A percentile compares a stretch with the other conserved stretches of the same genome.
These are phyloP conservation scores for Garra rufa DNA, from an alignment of 2,113 vertebrate species.

Conservation along the genomic window DNA sequence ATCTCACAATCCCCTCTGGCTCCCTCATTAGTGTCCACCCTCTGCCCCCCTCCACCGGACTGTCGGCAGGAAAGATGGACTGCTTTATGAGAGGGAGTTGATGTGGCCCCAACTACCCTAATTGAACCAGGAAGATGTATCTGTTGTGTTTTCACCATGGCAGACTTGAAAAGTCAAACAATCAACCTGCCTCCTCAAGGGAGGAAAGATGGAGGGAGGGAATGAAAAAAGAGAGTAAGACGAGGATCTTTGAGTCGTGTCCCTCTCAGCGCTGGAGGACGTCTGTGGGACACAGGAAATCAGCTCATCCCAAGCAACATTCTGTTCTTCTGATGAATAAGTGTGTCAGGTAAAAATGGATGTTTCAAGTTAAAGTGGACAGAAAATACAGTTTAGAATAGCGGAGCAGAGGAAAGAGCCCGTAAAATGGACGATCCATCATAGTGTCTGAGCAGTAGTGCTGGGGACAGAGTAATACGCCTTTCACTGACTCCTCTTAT, in stretches of 20 bases:
- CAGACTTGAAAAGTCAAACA: constrained; percentile 67
- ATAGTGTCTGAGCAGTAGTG: constrained; percentile 73
- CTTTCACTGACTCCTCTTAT: constrained; percentile 71
- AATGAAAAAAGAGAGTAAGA: neutral
- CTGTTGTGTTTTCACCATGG: constrained; percentile 68
- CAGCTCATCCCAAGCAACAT: constrained; percentile 64
- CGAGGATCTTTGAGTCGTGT: constrained; percentile 35
- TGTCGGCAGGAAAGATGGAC: constrained; percentile 73
- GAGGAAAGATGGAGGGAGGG: constrained; percentile 15
- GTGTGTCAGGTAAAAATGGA: constrained; percentile 76
- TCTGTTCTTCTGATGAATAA: constrained; percentile 75
- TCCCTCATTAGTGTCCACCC: constrained; percentile 70
- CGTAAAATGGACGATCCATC: constrained; percentile 80
- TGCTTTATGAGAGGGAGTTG: constrained; percentile 76
- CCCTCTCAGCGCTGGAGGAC: constrained; percentile 51
- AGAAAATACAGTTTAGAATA: constrained; percentile 79
- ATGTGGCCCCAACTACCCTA: constrained; percentile 66
- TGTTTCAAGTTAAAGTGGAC: constrained; percentile 75
- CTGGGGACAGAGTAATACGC: constrained; percentile 66
- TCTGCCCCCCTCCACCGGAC: constrained; percentile 66
- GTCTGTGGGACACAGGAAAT: constrained; percentile 52
- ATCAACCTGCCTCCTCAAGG: constrained; percentile 62
- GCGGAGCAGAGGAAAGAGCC: constrained; percentile 75
- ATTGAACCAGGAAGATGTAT: constrained; percentile 78
- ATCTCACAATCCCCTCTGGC: constrained; percentile 64